Conservation (phyloP, 1,140 invertebrate species). For the Chironomus striatipennis region DNA sequence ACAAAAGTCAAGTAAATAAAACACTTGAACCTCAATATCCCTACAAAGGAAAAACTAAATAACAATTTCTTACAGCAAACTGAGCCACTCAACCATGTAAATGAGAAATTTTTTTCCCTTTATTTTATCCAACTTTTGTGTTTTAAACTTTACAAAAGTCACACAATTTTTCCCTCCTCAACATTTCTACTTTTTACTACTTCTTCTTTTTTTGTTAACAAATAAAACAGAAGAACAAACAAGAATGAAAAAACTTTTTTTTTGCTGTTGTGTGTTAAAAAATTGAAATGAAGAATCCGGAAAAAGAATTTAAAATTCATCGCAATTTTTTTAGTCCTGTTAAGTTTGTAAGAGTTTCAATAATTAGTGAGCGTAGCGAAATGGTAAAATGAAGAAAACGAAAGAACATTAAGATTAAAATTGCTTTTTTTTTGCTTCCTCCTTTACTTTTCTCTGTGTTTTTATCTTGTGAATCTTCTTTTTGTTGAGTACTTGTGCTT, state of each 20-base stretch:
- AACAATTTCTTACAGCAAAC: too few species aligned
- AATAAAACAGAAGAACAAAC: background rate
- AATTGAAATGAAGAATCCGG: background rate
- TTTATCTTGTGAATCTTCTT: too few species aligned
- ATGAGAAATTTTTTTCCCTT: too few species aligned
- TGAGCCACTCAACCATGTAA: too few species aligned
- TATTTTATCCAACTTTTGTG: too few species aligned
- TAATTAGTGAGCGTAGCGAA: slow-evolving; percentile 1
- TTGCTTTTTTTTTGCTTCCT: slow-evolving; percentile 6
- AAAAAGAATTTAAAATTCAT: background rate
- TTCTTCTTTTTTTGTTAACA: background rate
- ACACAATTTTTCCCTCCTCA: too few species aligned
- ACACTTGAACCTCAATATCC: too few species aligned
- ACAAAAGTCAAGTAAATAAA: too few species aligned
- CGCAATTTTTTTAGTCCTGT: too few species aligned
- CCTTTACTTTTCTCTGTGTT: background rate
- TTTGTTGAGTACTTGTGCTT: too few species aligned
- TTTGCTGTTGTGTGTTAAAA: background rate
- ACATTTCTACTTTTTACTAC: background rate
- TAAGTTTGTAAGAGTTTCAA: background rate
- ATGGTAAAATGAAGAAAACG: background rate
- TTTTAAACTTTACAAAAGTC: too few species aligned
- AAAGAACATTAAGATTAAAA: background rate
- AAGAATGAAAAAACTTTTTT: background rate
- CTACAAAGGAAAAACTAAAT: too few species aligned